Conservation (phyloP, 2,888 invertebrate genomes). For the Masnerella sp. region DNA sequence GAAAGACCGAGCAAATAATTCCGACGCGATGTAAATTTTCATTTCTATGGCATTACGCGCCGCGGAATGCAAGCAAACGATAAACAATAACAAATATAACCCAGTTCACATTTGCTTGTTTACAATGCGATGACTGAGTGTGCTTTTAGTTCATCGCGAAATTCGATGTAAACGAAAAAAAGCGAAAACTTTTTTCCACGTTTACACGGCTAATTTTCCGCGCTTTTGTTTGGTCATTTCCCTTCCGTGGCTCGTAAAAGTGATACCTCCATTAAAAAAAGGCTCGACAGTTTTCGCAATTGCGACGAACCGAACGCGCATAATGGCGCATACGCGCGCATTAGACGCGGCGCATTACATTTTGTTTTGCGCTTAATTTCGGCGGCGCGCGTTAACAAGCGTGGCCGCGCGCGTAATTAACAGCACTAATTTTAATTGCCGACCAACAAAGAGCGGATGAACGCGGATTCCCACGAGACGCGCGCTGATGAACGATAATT, state of each 20-base stretch:
- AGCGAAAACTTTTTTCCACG: conserved; percentile 14
- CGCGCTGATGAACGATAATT: conserved; percentile 75
- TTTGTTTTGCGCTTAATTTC: conserved; percentile 73
- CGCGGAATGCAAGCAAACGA: too few relatives aligned
- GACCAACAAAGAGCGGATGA: conserved; percentile 75
- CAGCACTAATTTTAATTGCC: conserved; percentile 77
- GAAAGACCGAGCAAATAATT: not conserved
- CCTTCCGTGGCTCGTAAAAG: conserved; percentile 43
- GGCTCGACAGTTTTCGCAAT: conserved; percentile 39
- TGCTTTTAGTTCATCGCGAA: too few relatives aligned
- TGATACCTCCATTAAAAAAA: conserved; percentile 41
- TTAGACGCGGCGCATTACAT: conserved; percentile 70
- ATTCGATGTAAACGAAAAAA: conserved; percentile 7
- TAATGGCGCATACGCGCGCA: conserved; percentile 58
- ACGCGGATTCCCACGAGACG: conserved; percentile 72
- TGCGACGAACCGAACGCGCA: conserved; percentile 49
- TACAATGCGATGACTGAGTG: not conserved
- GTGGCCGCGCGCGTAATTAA: conserved; percentile 71
- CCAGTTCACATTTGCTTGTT: not conserved
- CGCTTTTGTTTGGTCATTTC: conserved; percentile 43
- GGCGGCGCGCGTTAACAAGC: conserved; percentile 70
- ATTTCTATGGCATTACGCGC: too few relatives aligned
- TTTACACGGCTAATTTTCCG: conserved; percentile 44
- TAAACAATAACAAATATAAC: conserved; percentile 3
- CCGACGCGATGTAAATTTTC: not conserved